Conservation (phyloP, 1,140 invertebrate genomes). For the Lepidurus arcticus region DNA sequence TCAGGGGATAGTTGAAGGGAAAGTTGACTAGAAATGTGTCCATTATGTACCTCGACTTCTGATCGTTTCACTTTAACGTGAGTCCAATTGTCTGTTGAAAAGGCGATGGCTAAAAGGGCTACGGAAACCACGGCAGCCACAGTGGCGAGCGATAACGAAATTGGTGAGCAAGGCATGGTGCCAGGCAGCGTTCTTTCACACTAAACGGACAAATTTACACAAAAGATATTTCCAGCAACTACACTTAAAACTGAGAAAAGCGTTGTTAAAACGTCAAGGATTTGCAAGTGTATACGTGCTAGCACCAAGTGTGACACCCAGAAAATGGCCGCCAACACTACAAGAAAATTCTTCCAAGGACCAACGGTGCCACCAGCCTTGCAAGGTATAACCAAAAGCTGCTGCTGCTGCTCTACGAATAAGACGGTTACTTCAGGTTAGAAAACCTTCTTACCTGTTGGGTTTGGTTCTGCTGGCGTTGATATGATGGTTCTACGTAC, state of each 20-base stretch:
- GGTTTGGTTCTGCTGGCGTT: conserved; percentile 1
- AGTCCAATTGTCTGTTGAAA: conserved; percentile 48
- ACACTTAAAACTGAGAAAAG: not conserved
- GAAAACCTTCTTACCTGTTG: conserved; percentile 21
- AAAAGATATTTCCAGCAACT: not conserved
- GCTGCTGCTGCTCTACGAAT: conserved; percentile 6
- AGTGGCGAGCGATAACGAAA: conserved; percentile 47
- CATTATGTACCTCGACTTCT: conserved; percentile 40
- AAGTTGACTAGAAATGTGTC: not conserved
- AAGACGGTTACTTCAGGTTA: not conserved
- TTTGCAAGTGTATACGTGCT: not conserved
- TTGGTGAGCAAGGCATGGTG: conserved; percentile 46
- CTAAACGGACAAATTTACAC: not conserved
- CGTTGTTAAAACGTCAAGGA: not conserved
- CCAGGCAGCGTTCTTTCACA: not conserved
- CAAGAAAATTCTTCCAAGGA: conserved; percentile 8
- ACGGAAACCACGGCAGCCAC: conserved; percentile 46
- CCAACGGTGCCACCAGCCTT: not conserved
- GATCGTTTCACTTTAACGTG: conserved; percentile 45
- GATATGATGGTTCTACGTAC: not conserved
- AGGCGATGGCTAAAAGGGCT: conserved; percentile 46
- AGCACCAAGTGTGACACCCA: conserved; percentile 13
- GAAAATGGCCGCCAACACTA: conserved; percentile 12
- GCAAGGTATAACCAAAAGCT: conserved; percentile 5
- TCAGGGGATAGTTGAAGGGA: not conserved